Base-by-base conservation (phyloP, 2,113 vertebrate genomes). In the Lasiurus borealis region DNA sequence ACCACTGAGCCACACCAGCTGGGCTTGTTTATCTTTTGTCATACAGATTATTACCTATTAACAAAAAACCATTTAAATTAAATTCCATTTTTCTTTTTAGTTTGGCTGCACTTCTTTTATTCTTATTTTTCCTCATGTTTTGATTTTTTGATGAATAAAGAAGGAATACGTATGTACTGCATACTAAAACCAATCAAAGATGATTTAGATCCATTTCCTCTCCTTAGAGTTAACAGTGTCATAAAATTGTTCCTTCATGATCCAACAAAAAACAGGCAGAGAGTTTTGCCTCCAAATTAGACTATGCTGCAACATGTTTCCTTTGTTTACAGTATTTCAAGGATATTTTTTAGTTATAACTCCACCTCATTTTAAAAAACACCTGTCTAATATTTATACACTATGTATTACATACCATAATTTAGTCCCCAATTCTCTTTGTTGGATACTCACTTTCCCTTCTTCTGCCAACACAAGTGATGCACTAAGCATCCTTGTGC, bases 261-360 rank as follows among this genome's bases (percentile, higher is more conserved):
- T 72, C 77, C 93, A 94, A 81, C 72, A 82, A 46, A 95, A 88
- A 71, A n/a, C n/a, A n/a, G n/a, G n/a, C n/a, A n/a, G 8, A 40
- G 34, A 64, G 29, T 54, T 85, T 36, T 82, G 62, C 4, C 71
- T 83, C 29, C 3, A 44, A 44, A 77, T 77, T 54, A 87, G n/a
- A 46, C 18, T 62, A 31, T 46, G 40, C 16, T 19, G 6, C 16
- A 78, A 40, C 9, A 8, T 10, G n/a, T 54, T 82, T 82, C n/a
- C 62, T 91, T 71, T 73, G 23, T 31, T 54, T 72, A 14, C 85
- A 90, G 25, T 50, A 87, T 84, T 92, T 72, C 8, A 18, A 76
- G 57, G 31, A 2, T 54, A 6, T 59, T 94, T 59, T 81, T 31
- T n/a, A 85, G 13, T 12, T 73, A 29, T 21, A 13, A n/a, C 84